Evolutionary conservation across 2,113 vertebrate species (phyloP).

Genomic region (Ptyas mucosa): DNA sequence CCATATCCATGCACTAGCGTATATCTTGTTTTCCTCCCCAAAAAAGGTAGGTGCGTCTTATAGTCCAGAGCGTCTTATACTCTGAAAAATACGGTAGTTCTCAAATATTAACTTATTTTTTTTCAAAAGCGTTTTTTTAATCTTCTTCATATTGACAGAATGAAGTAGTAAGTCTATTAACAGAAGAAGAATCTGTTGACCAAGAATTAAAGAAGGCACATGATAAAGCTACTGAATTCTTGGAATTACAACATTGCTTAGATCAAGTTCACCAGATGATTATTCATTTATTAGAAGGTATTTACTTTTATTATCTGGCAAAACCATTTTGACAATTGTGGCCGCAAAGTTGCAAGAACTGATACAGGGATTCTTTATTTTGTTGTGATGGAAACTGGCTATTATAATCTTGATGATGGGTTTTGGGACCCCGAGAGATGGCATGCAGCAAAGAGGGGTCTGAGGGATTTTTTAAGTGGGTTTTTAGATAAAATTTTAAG

Average conservation of each 20-base stretch:
- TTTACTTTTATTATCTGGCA: neutral
- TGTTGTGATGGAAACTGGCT: neutral
- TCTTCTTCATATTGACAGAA: constrained; percentile 50
- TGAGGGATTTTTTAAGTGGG: too few species aligned
- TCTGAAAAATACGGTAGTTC: neutral
- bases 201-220: constrained; percentile 60
- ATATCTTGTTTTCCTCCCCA: too few species aligned
- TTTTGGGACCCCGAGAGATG: too few species aligned
- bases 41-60: too few species aligned
- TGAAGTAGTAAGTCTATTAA: constrained; percentile 25
- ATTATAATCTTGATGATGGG: too few species aligned
- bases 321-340: neutral
- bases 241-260: constrained; percentile 75
- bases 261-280: constrained; percentile 68
- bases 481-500: too few species aligned
- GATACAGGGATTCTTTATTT: neutral
- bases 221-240: constrained; percentile 67
- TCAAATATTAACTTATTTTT: neutral
- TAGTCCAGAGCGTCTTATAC: too few species aligned
- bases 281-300: constrained; percentile 76
- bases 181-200: constrained; percentile 50
- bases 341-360: neutral
- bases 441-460: too few species aligned
- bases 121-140: neutral
- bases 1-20: too few species aligned